Evolutionary conservation across 2,797 vertebrate species (phyloP), one percentile per base, ranked within the genome.

Genomic region (Ataeniobius toweri): DNA sequence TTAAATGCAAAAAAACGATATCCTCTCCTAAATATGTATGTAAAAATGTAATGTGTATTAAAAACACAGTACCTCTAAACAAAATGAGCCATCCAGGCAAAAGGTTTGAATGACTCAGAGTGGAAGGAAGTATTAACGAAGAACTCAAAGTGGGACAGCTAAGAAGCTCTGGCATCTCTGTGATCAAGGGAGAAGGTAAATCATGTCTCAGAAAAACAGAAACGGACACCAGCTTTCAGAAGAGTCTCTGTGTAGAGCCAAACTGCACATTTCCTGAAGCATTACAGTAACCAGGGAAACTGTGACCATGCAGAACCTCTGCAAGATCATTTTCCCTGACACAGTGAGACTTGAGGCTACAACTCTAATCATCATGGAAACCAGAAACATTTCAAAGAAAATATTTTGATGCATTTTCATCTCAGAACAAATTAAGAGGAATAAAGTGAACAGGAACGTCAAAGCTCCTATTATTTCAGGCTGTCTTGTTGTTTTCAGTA

Each of bases 121-220:
- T 89, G 61, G 92, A 86, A 87, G 74, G 76, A 83, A 69, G 79
- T 74, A 86, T 61, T 87, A 80, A 88, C 71, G 83, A 22, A 83
- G 79, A 91, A 92, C 92, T 92, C 86, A 89, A 91, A 90, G 89
- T 13, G 75, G 58, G 83, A 92, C 78, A 89, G 76, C 75, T 83
- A 87, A 91, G 89, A 93, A 86, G 86, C 74, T 73, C 63, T 90
- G 93, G 93, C 90, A 82, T 83, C 79, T 79, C 84, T 91, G 88
- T 89, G 92, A 88, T 80, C 50, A 80, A 78, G 81, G 48, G 69
- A 84, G 86, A 86, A 91, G 90, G 86, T 68, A 83, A 88, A 90
- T 84, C 83, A 79, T 53, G 74, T 88, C 44, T 48, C 61, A 70
- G 74, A 83, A 77, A 84, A 84, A 79, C 70, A 73, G 74, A 81